Percentiles rank a stretch among this genome's conserved stretches.
Evolutionary conservation across 2,888 invertebrate genomes (phyloP).

Genomic region (Panzeria rudis): DNA sequence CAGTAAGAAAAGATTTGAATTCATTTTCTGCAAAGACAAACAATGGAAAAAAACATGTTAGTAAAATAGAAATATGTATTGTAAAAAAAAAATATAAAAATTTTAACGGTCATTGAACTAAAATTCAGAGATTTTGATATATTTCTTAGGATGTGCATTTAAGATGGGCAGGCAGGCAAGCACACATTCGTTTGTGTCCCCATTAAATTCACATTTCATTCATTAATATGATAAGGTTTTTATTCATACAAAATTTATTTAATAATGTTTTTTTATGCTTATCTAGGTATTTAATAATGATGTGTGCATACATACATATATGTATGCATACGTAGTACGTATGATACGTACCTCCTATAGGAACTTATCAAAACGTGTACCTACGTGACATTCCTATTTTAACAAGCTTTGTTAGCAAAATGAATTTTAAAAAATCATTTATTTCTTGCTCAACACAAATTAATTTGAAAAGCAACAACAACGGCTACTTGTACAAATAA

Average conservation of each 20-base stretch:
- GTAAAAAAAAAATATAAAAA: constrained; percentile 2
- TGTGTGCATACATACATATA: background rate
- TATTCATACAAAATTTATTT: background rate
- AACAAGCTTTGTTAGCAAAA: constrained; percentile 51
- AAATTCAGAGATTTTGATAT: constrained; percentile 5
- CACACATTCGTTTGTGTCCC: background rate
- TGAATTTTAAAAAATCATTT: constrained; percentile 35
- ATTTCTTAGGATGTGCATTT: constrained; percentile 6
- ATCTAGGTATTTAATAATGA: background rate
- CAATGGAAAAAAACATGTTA: constrained; percentile 2
- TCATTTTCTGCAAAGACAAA: constrained; percentile 82
- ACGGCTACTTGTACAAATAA: background rate
- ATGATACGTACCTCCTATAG: constrained; percentile 39
- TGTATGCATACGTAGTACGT: background rate
- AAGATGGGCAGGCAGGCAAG: background rate
- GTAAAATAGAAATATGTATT: background rate
- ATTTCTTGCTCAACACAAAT: constrained; percentile 23
- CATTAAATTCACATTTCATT: constrained; percentile 10
- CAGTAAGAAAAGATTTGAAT: constrained; percentile 81
- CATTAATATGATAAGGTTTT: constrained; percentile 38
- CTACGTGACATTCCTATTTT: constrained; percentile 65
- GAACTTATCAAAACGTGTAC: constrained; percentile 41
- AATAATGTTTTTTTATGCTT: background rate
- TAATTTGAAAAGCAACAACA: constrained; percentile 42
- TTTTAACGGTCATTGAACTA: constrained; percentile 35